Evolutionary conservation across 2,888 invertebrate species (phyloP).

Genomic region (Volucella bombylans): DNA sequence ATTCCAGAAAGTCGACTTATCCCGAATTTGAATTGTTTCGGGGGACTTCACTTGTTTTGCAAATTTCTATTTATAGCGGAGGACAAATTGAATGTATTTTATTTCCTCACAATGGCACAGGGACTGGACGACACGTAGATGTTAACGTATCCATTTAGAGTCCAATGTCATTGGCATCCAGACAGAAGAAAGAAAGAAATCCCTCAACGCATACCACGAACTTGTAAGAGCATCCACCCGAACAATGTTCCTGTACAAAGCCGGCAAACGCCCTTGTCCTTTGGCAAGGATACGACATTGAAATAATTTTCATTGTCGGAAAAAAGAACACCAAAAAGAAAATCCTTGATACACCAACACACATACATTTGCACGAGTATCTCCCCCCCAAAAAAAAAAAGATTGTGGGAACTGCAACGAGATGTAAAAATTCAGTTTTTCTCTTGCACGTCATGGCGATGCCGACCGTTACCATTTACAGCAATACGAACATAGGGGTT

Average conservation of each 20-base stretch:
- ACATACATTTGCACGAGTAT: slow-evolving; percentile 1
- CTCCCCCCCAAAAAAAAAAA: neutral
- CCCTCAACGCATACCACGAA: slow-evolving; percentile 32
- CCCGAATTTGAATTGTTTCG: slow-evolving; percentile 5
- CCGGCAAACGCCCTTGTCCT: slow-evolving; percentile 70
- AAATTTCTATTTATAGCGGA: slow-evolving; percentile 48
- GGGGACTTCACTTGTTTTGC: slow-evolving; percentile 1
- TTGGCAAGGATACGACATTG: slow-evolving; percentile 72
- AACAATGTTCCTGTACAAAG: slow-evolving; percentile 48
- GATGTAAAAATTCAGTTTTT: slow-evolving; percentile 45
- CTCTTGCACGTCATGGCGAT: slow-evolving; percentile 3
- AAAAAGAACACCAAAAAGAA: slow-evolving; percentile 16
- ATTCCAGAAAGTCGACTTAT: slow-evolving; percentile 38
- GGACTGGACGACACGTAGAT: neutral
- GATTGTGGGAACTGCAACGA: slow-evolving; percentile 26
- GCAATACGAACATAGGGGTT: slow-evolving; percentile 26
- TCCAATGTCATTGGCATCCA: slow-evolving; percentile 52
- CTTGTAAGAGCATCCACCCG: slow-evolving; percentile 20
- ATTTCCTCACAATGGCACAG: slow-evolving; percentile 26
- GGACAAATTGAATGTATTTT: slow-evolving; percentile 31
- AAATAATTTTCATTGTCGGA: slow-evolving; percentile 72
- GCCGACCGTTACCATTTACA: neutral
- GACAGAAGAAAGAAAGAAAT: slow-evolving; percentile 26
- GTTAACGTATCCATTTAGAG: slow-evolving; percentile 59
- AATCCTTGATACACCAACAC: slow-evolving; percentile 32